phyloP scores from a whole-genome alignment of 2,113 vertebrate species.

The Aldabrachelys gigantea region DNA sequence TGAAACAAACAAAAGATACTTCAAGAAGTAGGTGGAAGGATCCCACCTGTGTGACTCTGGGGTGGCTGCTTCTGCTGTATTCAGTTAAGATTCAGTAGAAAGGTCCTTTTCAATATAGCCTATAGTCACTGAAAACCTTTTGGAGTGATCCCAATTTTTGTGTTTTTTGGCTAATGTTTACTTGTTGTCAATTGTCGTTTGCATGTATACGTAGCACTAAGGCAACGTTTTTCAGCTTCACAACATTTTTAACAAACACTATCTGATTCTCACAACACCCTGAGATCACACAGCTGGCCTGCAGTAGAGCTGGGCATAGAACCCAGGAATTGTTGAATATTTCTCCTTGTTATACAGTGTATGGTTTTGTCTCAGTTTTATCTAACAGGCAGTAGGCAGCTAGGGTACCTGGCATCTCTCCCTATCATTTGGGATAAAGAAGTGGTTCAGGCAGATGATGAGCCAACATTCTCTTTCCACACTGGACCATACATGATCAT shows the following conservation, averaged over 20 bases:
- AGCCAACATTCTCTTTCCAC: constrained; percentile 79
- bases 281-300: background rate
- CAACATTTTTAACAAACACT: background rate
- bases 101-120: background rate
- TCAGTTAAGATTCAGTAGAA: fast-evolving
- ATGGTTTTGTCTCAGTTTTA: constrained; percentile 77
- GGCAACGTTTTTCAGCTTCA: background rate
- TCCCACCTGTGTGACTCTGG: background rate
- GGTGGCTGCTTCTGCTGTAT: background rate
- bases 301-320: fast-evolving
- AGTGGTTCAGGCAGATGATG: constrained; percentile 82
- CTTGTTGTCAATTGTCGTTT: background rate
- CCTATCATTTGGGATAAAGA: constrained; percentile 83
- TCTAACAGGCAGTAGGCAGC: constrained; percentile 66
- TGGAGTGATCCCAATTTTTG: background rate
- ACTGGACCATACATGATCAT: constrained; percentile 84
- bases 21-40: background rate
- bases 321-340: background rate
- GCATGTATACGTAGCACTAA: background rate
- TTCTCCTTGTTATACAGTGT: background rate
- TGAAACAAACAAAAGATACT: background rate
- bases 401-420: constrained; percentile 80
- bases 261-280: background rate
- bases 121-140: fast-evolving
- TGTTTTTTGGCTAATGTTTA: background rate